phyloP scores from a whole-genome alignment of 2,888 invertebrate genomes.

The Falcaria lacertinaria region DNA sequence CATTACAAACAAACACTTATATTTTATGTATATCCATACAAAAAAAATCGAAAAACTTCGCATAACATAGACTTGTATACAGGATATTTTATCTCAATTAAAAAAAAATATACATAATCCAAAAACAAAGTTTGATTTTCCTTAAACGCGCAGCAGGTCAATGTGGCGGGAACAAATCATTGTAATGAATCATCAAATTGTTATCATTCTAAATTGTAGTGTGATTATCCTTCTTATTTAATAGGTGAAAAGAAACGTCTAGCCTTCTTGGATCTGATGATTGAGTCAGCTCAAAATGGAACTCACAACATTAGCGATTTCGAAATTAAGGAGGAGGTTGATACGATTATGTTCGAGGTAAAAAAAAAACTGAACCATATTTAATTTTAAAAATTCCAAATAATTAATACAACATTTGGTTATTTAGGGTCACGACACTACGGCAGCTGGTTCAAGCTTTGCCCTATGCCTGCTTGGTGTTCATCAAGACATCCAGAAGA shows the following conservation, averaged over 20 bases:
- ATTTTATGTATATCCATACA: no score
- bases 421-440: constrained; percentile 55
- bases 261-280: constrained; percentile 93
- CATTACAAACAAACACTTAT: no score
- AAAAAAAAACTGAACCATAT: no score
- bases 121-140: no score
- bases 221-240: constrained; percentile 4
- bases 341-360: constrained; percentile 94
- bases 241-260: constrained; percentile 88
- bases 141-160: no score
- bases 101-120: no score
- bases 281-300: constrained; percentile 90
- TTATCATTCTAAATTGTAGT: no score
- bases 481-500: constrained; percentile 87
- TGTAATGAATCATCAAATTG: no score
- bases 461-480: constrained; percentile 88
- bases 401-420: constrained; percentile 41
- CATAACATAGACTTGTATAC: constrained; percentile 6
- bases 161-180: no score
- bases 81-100: no score
- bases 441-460: constrained; percentile 88
- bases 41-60: constrained; percentile 8
- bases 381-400: background rate
- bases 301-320: constrained; percentile 84
- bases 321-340: constrained; percentile 92